Base-by-base conservation (phyloP, 2,797 vertebrate genomes). In the Ctenochaetus hawaiiensis region DNA sequence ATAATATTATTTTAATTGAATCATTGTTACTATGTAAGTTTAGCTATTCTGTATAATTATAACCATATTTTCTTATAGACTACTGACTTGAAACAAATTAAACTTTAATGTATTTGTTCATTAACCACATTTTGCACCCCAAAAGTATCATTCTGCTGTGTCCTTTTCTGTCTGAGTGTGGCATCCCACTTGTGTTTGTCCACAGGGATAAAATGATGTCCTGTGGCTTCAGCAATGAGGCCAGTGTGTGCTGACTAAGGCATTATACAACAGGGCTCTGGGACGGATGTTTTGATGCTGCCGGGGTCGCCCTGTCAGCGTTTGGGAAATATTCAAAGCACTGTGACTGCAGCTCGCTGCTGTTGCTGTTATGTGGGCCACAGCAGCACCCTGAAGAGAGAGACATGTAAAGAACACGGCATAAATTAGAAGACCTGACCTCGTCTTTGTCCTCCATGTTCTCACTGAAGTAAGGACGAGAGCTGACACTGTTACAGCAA, bases 191-290 rank as follows among this genome's bases (percentile, higher is more conserved):
- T 44, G 52, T 64, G 53, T 73, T 73, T 71, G 62, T 76, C 77
- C 69, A 74, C 41, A 54, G 51, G 69, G 78, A n/a, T 52, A 44
- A 67, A 69, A 14, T 5, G 10, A 58, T 34, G 66, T 77, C 75
- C 80, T 47, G 70, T 62, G 53, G 82, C 67, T 86, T 61, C 44
- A 44, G 56, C 62, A 74, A 20, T 22, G 60, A 67, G 59, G 73
- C 59, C 72, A 74, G 54, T 71, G 30, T 73, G 72, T 57, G 62
- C 58, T 75, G 65, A 85, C 75, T 82, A 37, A 73, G 61, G 62
- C 67, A 48, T 89, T 88, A 84, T 60, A 62, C 78, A 89, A 85
- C 57, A 72, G 43, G 26, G 73, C 48, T 76, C 58, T 23, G 22
- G 59, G 54, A 60, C n/a, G 75, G 67, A 81, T 79, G 75, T 86